Base-by-base conservation (phyloP, 92 coral and sea anemone species). In the Epizoanthus ramosus region DNA sequence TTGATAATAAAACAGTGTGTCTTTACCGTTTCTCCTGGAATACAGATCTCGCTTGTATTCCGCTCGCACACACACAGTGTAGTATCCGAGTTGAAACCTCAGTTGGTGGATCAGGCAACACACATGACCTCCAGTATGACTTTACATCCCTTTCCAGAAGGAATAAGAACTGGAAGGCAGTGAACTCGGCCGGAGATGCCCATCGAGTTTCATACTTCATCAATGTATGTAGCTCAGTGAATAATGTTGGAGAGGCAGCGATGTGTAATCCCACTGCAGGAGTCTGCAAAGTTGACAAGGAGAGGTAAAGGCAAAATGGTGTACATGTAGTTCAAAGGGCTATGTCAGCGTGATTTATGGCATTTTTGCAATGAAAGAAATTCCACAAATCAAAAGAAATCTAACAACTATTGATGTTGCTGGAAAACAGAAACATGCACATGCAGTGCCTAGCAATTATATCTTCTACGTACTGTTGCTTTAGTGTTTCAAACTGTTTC, bases 191-290 rank as follows among this genome's bases (percentile, higher is more conserved):
- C 22, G 80, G 52, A 15, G 59, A 54, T n/a, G 22, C 81, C 4
- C 63, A 75, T 31, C 28, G 23, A 6, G 81, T 67, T 3, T 65
- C 83, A 5, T 95, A 87, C 84, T 92, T 83, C 52, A 95, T 95
- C 45, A 95, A 93, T 54, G 97, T 95, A 12, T 95, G 98, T 79
- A 94, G 91, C 7, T 88, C 98, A 0, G 77, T 93, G 85, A 69
- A 59, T 47, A 53, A 64, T 6, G 53, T 63, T 5, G 90, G 85
- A 43, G 92, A 73, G 3, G 90, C 97, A 19, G 4, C 8, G 1
- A 6, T 23, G 6, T 93, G 98, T 58, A 86, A 92, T 2, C 83
- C 88, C 3, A 84, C 92, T 14, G 89, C 98, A 17, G 98, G 98
- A 3, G 92, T 95, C 37, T 95, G 98, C 59, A 95, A 90, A 85